These are phyloP conservation scores for Asobara japonica DNA, from an alignment of 1,140 invertebrate species.

Conservation along the genomic window DNA sequence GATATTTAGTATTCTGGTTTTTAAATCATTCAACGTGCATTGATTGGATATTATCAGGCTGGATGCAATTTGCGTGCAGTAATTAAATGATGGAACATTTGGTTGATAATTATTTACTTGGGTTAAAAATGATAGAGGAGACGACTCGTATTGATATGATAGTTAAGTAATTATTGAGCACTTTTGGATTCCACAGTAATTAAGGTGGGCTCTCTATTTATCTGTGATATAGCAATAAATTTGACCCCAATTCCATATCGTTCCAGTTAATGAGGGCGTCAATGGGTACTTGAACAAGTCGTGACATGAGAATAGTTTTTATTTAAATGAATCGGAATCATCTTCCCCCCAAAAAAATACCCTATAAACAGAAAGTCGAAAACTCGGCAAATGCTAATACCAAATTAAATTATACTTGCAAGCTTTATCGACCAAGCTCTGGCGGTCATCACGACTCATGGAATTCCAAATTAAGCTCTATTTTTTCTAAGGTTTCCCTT, in stretches of 20 bases:
- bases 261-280: too few relatives aligned
- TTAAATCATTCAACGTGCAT: neutral
- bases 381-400: neutral
- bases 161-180: too few relatives aligned
- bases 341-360: neutral
- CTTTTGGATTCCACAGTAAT: too few relatives aligned
- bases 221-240: too few relatives aligned
- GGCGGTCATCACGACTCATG: constrained; percentile 22
- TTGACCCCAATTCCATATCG: too few relatives aligned
- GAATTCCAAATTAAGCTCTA: neutral
- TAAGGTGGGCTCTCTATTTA: too few relatives aligned
- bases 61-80: constrained; percentile 33
- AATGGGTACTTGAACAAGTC: too few relatives aligned
- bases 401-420: constrained; percentile 15
- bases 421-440: constrained; percentile 1
- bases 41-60: constrained; percentile 19
- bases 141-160: neutral
- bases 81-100: neutral
- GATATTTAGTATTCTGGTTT: neutral
- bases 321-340: neutral
- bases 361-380: neutral
- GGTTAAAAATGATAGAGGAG: neutral
- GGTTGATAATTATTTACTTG: neutral
- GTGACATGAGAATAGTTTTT: too few relatives aligned
- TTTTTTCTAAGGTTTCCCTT: neutral